A percentile compares a stretch with the other conserved stretches of the same genome.
phyloP scores from a whole-genome alignment of 2,888 invertebrate species.

The Leucophora obtusa region DNA sequence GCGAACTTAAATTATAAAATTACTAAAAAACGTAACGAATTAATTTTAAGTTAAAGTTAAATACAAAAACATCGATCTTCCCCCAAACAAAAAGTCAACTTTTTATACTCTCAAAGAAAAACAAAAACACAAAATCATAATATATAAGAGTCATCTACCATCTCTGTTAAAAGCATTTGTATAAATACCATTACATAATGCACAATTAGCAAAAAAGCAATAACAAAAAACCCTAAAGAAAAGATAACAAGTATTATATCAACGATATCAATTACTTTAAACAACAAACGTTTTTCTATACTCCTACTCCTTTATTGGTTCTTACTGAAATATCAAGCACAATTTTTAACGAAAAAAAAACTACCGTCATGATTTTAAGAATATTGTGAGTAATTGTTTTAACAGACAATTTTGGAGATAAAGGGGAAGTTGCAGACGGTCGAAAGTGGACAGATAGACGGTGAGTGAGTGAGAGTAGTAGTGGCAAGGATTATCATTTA shows the following conservation, averaged over 20 bases:
- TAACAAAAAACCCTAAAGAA: not conserved
- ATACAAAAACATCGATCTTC: constrained; percentile 63
- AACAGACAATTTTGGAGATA: constrained; percentile 13
- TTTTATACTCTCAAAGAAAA: constrained; percentile 62
- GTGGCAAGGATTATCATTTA: constrained; percentile 32
- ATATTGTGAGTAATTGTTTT: constrained; percentile 59
- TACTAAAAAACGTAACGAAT: constrained; percentile 29
- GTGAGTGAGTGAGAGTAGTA: constrained; percentile 25
- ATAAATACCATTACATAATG: constrained; percentile 56
- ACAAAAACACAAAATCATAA: constrained; percentile 49
- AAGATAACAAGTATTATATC: constrained; percentile 13
- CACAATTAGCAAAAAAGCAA: constrained; percentile 45
- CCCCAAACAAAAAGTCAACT: constrained; percentile 50
- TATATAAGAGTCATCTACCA: constrained; percentile 29
- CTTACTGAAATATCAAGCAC: constrained; percentile 48
- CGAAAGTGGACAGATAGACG: not conserved
- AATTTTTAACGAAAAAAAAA: constrained; percentile 39
- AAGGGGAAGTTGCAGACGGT: constrained; percentile 26
- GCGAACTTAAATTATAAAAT: constrained; percentile 24
- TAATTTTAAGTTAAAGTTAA: constrained; percentile 65
- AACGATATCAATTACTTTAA: constrained; percentile 35
- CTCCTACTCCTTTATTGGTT: not conserved
- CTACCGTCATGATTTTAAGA: constrained; percentile 66
- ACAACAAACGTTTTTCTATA: constrained; percentile 31
- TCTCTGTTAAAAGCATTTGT: constrained; percentile 41